Base-by-base conservation (phyloP, 2,888 invertebrate genomes). In the Leptopilina myrica region DNA sequence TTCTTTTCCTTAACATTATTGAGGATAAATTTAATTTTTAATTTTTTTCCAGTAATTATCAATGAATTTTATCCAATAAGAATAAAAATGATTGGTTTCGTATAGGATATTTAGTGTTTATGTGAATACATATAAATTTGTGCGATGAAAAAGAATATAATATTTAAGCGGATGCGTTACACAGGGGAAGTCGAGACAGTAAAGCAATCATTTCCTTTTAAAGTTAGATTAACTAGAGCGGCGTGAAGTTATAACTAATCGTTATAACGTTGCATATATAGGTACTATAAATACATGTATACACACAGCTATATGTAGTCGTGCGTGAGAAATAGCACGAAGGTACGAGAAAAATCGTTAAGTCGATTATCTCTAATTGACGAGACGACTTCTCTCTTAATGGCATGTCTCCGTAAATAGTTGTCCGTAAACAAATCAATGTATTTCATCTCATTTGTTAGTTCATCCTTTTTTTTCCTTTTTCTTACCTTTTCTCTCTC, bases 341-440 rank as follows among this genome's bases (percentile, higher is more conserved):
- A 67, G 49, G 67, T 67, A 67, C 67, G 49, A 67, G 49, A 49
- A 49, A 67, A 67, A 67, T 67, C 46, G 49, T 46, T 67, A 20
- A 67, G 49, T 67, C 67, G 46, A 67, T 67, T 67, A 67, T 20
- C 49, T 49, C 67, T 67, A 67, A 67, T 67, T 67, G 67, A 67
- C 67, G 49, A 49, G 67, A 49, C 67, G 12, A 26, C 67, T 67
- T 9, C 15, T 9, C 15, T 43, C 7, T 6, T 67, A 67, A 67
- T 67, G 46, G 46, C 20, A 67, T 67, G 67, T 67, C 49, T 49
- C 46, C 49, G 15, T 67, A 49, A 67, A 67, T 67, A 67, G 46
- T 67, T 15, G 49, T 46, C 20, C 26, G 15, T 67, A 49, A 49
- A 49, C 49, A 67, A 67, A 67, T 67, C 67, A 49, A 67, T 67